phyloP scores from a whole-genome alignment of 2,888 invertebrate species.

The Craniophora ligustri region DNA sequence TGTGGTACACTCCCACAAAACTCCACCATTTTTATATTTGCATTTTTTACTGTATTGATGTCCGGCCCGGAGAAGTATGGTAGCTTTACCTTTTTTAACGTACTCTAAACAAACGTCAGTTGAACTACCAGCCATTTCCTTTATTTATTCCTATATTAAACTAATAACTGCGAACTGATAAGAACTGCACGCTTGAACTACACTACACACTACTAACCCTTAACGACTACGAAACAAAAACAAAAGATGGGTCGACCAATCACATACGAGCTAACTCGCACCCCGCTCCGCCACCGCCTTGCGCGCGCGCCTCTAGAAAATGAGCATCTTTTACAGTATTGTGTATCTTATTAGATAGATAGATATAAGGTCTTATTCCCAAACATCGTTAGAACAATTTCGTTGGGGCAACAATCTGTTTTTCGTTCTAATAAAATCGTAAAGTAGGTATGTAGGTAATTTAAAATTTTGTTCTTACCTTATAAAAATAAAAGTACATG shows the following conservation, averaged over 20 bases:
- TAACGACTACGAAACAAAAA: slow-evolving; percentile 19
- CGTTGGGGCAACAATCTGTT: slow-evolving; percentile 20
- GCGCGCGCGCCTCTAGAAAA: slow-evolving; percentile 19
- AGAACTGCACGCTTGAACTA: slow-evolving; percentile 23
- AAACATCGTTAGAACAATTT: slow-evolving; percentile 21
- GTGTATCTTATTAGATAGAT: slow-evolving; percentile 20
- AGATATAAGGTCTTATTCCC: slow-evolving; percentile 21
- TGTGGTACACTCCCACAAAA: slow-evolving; percentile 26
- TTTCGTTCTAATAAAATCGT: slow-evolving; percentile 20
- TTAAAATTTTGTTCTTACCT: slow-evolving; percentile 18
- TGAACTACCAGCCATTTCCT: slow-evolving; percentile 30
- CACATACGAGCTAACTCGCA: slow-evolving; percentile 19
- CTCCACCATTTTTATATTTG: slow-evolving; percentile 23
- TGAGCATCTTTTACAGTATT: slow-evolving; percentile 21
- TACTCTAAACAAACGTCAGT: slow-evolving; percentile 27
- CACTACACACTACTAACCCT: slow-evolving; percentile 21
- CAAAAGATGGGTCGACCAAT: slow-evolving; percentile 30
- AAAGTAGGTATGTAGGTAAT: slow-evolving; percentile 20
- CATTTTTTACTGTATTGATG: slow-evolving; percentile 19
- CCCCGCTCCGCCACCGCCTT: slow-evolving; percentile 19
- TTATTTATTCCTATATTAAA: slow-evolving; percentile 21
- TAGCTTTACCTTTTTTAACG: slow-evolving; percentile 32
- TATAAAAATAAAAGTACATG: slow-evolving; percentile 18
- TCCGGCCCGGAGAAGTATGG: slow-evolving; percentile 24
- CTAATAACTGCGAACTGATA: slow-evolving; percentile 24